These are phyloP conservation scores for Strix aluco DNA, from an alignment of 2,113 vertebrate species.

Conservation along the genomic window DNA sequence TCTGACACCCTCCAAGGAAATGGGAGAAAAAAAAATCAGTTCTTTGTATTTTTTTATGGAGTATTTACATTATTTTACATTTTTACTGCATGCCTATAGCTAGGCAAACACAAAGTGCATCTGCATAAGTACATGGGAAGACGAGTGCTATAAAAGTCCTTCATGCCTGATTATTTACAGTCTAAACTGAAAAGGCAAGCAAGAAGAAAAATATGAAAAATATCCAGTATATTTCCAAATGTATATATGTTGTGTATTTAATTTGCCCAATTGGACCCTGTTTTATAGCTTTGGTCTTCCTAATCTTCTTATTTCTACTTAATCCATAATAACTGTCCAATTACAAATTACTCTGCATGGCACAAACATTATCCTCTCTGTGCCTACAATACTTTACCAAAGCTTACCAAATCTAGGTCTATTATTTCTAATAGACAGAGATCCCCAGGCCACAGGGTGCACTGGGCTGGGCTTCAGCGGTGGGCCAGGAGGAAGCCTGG, in stretches of 20 bases:
- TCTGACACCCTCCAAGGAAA: not conserved
- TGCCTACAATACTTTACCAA: not conserved
- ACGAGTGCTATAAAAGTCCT: not conserved
- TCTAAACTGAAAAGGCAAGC: not conserved
- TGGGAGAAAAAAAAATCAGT: not conserved
- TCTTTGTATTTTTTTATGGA: not conserved
- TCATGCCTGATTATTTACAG: not conserved
- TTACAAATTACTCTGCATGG: not conserved
- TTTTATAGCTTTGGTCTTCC: not conserved
- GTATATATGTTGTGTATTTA: not conserved
- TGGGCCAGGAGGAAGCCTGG: not conserved
- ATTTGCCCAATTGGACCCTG: not conserved
- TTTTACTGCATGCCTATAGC: not conserved
- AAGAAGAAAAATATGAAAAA: not conserved
- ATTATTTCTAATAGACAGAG: not conserved
- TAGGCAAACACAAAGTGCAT: not conserved
- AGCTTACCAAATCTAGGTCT: not conserved
- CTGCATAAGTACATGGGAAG: not conserved
- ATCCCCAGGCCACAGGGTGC: too few species aligned
- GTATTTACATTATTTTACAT: not conserved
- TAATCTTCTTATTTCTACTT: not conserved
- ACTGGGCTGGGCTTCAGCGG: not conserved
- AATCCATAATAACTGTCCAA: not conserved
- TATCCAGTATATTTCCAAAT: not conserved
- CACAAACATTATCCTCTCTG: not conserved